phyloP scores from a whole-genome alignment of 2,888 invertebrate species.

The Drosophila incognita region DNA sequence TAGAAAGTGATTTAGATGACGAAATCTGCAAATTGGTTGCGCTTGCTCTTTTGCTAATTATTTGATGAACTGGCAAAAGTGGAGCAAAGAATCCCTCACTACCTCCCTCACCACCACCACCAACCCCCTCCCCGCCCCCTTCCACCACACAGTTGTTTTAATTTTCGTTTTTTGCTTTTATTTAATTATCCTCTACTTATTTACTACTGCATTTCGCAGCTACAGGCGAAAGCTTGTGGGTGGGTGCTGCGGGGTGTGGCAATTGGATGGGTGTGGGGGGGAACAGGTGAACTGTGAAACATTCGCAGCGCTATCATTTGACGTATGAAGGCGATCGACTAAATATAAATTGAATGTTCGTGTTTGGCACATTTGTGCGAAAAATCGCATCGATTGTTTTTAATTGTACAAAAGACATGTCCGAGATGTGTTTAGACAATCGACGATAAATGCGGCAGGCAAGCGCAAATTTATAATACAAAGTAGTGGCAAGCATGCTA shows the following conservation, averaged over 20 bases:
- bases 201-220: conserved; percentile 7
- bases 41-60: conserved; percentile 18
- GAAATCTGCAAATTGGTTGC: conserved; percentile 44
- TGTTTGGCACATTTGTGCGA: conserved; percentile 79
- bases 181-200: neutral
- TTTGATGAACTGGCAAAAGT: conserved; percentile 16
- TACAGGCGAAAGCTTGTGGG: conserved; percentile 5
- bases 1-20: conserved; percentile 65
- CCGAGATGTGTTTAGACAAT: conserved; percentile 50
- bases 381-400: conserved; percentile 79
- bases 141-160: fast-evolving
- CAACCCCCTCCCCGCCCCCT: too few relatives aligned
- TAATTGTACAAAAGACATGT: conserved; percentile 61
- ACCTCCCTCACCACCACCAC: neutral
- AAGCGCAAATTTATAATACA: conserved; percentile 25
- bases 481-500: neutral
- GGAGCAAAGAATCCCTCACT: neutral
- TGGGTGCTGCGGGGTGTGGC: neutral
- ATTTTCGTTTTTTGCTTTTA: neutral
- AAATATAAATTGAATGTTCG: conserved; percentile 67
- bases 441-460: conserved; percentile 22
- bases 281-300: neutral
- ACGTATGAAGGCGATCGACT: conserved; percentile 73
- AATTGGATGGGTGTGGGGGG: neutral
- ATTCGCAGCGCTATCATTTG: conserved; percentile 54